Conservation (phyloP, 2,113 vertebrate species). For the Callospermophilus lateralis region DNA sequence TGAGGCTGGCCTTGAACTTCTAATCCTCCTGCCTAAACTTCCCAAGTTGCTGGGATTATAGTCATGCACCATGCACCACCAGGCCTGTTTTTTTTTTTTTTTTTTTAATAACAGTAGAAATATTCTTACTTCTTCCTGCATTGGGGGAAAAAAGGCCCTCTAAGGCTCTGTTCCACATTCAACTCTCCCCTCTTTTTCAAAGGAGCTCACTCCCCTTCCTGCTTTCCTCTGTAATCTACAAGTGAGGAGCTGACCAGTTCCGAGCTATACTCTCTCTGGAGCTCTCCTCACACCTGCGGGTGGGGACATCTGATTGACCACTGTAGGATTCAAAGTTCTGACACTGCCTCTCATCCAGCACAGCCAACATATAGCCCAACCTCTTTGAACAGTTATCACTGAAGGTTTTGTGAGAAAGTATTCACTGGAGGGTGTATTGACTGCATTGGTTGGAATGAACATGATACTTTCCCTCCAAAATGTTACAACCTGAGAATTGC, state of each 20-base stretch:
- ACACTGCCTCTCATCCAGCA: background rate
- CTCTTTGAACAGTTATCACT: background rate
- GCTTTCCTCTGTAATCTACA: background rate
- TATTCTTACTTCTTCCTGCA: background rate
- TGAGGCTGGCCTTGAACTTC: no score
- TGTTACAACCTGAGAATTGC: background rate
- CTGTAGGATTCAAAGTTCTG: background rate
- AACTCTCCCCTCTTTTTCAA: background rate
- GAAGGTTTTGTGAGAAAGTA: slow-evolving; percentile 12
- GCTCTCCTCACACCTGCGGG: background rate
- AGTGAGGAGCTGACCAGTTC: background rate
- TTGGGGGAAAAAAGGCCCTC: background rate
- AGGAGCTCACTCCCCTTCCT: background rate
- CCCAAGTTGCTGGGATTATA: no score
- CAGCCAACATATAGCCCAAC: background rate
- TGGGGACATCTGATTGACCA: background rate
- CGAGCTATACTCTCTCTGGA: background rate
- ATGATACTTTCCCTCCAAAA: background rate
- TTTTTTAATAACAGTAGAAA: background rate
- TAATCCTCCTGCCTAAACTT: no score
- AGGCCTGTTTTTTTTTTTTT: background rate
- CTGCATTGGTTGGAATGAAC: background rate
- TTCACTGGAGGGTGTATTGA: slow-evolving; percentile 1
- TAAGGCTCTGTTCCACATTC: background rate
- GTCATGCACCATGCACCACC: no score